phyloP scores from a whole-genome alignment of 2,888 invertebrate species.

The Ormyrus nitidulus region DNA sequence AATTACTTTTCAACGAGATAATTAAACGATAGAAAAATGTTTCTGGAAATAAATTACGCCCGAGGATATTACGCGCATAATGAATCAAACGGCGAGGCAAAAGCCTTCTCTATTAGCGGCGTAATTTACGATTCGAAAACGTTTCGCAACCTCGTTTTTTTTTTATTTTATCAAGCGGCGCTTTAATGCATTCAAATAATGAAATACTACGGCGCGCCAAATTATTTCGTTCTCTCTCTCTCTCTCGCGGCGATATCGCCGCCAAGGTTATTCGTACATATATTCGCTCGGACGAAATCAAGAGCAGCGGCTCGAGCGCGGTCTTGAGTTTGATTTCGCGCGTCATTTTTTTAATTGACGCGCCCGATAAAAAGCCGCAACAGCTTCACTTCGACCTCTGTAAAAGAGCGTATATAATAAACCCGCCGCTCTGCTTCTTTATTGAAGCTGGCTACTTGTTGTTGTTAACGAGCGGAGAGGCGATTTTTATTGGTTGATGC shows the following conservation, averaged over 20 bases:
- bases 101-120: not conserved
- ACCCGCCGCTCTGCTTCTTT: too few relatives aligned
- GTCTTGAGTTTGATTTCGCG: constrained; percentile 23
- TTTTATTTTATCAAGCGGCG: too few relatives aligned
- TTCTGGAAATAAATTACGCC: not conserved
- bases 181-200: too few relatives aligned
- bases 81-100: too few relatives aligned
- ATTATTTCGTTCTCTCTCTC: too few relatives aligned
- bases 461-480: not conserved
- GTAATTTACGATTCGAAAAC: too few relatives aligned
- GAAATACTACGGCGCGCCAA: too few relatives aligned
- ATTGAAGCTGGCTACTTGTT: too few relatives aligned
- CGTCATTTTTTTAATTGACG: constrained; percentile 16
- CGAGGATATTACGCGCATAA: too few relatives aligned
- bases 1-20: constrained; percentile 1
- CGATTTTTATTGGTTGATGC: not conserved
- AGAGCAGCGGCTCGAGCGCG: not conserved
- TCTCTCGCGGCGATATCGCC: not conserved
- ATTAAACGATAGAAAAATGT: not conserved
- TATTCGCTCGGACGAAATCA: not conserved
- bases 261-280: not conserved
- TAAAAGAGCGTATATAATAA: too few relatives aligned
- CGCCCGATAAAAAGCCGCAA: constrained; percentile 5
- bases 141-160: too few relatives aligned
- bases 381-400: too few relatives aligned